Conservation (phyloP, 2,888 invertebrate species). For the Oxycera nigricornis region DNA sequence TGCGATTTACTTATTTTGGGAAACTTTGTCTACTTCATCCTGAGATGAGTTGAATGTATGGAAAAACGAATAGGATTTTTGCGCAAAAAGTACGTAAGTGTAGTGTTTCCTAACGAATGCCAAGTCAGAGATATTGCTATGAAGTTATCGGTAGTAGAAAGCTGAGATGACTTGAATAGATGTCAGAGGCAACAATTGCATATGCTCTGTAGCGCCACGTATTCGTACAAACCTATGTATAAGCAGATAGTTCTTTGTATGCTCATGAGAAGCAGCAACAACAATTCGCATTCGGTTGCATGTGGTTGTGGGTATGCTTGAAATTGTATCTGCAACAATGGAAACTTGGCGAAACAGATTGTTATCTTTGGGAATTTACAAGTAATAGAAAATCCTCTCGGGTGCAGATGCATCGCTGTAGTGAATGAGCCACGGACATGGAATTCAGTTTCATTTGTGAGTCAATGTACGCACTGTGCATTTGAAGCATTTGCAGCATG, state of each 20-base stretch:
- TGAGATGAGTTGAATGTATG: neutral
- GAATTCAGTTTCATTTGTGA: neutral
- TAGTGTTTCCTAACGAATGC: neutral
- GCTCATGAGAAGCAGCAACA: neutral
- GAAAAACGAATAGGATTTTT: neutral
- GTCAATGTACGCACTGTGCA: neutral
- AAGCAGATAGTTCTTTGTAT: neutral
- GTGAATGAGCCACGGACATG: neutral
- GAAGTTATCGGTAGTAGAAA: neutral
- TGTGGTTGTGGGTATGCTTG: neutral
- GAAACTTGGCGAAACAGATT: conserved; percentile 8
- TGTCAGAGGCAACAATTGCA: neutral
- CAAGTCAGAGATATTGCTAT: neutral
- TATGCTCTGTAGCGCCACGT: neutral
- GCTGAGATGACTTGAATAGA: neutral
- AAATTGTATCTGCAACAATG: neutral
- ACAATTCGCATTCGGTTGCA: neutral
- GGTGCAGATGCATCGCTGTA: neutral
- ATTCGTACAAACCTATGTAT: neutral
- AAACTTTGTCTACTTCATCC: neutral
- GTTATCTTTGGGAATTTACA: conserved; percentile 9
- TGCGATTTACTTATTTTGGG: neutral
- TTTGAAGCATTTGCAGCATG: neutral
- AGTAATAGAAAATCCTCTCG: neutral
- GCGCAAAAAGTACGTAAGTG: neutral